A percentile compares a stretch with the other conserved stretches of the same genome.
phyloP scores from a whole-genome alignment of 1,140 invertebrate species.

The Drosophila asahinai region DNA sequence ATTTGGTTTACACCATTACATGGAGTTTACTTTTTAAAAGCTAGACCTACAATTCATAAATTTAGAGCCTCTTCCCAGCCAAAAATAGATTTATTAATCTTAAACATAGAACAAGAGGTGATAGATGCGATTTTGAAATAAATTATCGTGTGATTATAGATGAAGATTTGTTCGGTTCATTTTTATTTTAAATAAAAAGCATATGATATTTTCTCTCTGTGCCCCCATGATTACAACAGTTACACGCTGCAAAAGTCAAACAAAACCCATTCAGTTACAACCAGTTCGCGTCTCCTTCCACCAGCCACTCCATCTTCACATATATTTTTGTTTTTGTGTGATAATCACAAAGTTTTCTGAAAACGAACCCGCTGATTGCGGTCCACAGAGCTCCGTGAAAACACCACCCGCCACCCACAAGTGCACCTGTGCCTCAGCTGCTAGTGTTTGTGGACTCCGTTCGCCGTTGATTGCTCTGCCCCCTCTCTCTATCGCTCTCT shows the following conservation, averaged over 20 bases:
- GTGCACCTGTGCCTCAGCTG: constrained; percentile 49
- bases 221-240: constrained; percentile 8
- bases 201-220: constrained; percentile 3
- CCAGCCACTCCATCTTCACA: constrained; percentile 7
- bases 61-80: too few species aligned
- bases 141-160: too few species aligned
- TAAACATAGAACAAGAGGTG: too few species aligned
- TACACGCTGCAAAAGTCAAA: constrained; percentile 21
- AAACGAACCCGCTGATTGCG: constrained; percentile 28
- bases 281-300: constrained; percentile 30
- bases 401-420: constrained; percentile 27
- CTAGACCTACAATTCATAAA: too few species aligned
- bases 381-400: constrained; percentile 11
- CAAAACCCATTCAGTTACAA: constrained; percentile 25
- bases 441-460: constrained; percentile 55
- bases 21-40: not conserved
- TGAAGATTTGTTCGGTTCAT: not conserved
- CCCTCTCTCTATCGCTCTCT: constrained; percentile 12
- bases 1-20: not conserved
- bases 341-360: constrained; percentile 40
- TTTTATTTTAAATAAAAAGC: not conserved
- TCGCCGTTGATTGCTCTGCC: constrained; percentile 34
- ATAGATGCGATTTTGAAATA: too few species aligned
- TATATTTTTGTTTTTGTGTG: constrained; percentile 27
- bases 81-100: too few species aligned